Evolutionary conservation across 2,888 invertebrate species (phyloP).

Genomic region (Sussaba pulchella): DNA sequence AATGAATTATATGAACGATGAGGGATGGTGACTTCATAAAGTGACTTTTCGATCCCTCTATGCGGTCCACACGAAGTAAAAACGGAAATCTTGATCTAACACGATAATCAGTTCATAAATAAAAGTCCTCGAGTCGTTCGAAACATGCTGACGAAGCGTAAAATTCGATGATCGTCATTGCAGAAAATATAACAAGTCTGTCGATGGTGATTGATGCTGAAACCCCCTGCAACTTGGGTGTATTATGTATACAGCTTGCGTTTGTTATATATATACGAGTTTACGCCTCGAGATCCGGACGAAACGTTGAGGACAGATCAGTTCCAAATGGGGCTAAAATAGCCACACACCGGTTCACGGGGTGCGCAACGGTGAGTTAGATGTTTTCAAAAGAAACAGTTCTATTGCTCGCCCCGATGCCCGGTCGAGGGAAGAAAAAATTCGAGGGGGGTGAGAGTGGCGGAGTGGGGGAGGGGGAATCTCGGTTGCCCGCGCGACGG

Average conservation of each 20-base stretch:
- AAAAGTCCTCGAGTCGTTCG: background rate
- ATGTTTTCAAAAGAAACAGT: conserved; percentile 36
- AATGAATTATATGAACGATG: background rate
- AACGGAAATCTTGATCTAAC: conserved; percentile 1
- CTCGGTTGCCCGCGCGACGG: conserved; percentile 2
- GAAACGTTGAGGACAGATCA: conserved; percentile 43
- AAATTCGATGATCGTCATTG: conserved; percentile 26
- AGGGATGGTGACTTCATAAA: background rate
- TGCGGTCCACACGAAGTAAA: background rate
- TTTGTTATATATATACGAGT: background rate
- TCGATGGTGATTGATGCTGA: conserved; percentile 5
- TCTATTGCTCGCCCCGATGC: too few relatives aligned
- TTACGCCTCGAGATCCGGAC: conserved; percentile 35
- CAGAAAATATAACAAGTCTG: conserved; percentile 4
- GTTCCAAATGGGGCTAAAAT: conserved; percentile 36
- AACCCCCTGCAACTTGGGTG: background rate
- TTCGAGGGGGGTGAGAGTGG: too few relatives aligned
- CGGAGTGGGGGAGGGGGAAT: too few relatives aligned
- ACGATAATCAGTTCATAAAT: conserved; percentile 14
- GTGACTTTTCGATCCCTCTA: background rate
- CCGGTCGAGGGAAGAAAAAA: conserved; percentile 33
- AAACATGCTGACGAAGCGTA: conserved; percentile 5
- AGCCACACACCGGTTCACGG: background rate
- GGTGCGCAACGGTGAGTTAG: background rate
- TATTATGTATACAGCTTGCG: conserved; percentile 2